Base-by-base conservation (phyloP, 2,113 vertebrate species). In the Todiramphus saurophagus region DNA sequence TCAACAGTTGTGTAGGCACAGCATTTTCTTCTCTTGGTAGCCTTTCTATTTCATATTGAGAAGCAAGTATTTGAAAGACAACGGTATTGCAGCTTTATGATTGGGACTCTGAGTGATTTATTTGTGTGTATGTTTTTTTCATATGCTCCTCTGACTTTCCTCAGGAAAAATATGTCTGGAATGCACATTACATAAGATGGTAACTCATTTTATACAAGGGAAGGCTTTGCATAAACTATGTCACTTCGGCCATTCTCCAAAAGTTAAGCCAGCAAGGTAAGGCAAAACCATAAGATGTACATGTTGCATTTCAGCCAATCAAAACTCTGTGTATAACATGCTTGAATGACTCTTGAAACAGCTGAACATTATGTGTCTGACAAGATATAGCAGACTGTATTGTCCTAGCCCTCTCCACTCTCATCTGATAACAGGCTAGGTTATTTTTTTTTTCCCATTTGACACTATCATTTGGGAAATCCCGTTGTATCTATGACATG, bases 391-490 rank as follows among this genome's bases (percentile, higher is more conserved):
- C 5, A 19, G 35, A 24, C 5, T 0, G 19, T 56, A 41, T 17
- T 35, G 25, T 43, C 59, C 53, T 50, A 31, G 41, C 35, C 70
- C 39, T 67, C 66, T 87, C 50, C 58, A 51, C 28, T 81, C 18
- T 55, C 51, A 88, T 90, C 67, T 94, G 48, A 69, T 94, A 92
- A 83, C 2, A 7, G 58, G 25, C 17, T 73, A 10, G 31, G 6
- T 74, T 90, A 18, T 78, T 89, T 75, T 76, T 43, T 37, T 67
- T 53, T 46, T 12, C 84, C 58, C 44, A 24, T 80, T 90, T 95
- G 83, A 92, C 66, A 37, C 31, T 77, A 78, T 86, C 33, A 58
- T 90, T 85, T 55, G 51, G 84, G 73, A 94, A 93, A 94, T 93
- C 63, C 60, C 33, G 23, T 70, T 89, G 87, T 88, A 94, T 94